Conservation (phyloP, 2,888 invertebrate species). For the Ommatoiulus sabulosus region DNA sequence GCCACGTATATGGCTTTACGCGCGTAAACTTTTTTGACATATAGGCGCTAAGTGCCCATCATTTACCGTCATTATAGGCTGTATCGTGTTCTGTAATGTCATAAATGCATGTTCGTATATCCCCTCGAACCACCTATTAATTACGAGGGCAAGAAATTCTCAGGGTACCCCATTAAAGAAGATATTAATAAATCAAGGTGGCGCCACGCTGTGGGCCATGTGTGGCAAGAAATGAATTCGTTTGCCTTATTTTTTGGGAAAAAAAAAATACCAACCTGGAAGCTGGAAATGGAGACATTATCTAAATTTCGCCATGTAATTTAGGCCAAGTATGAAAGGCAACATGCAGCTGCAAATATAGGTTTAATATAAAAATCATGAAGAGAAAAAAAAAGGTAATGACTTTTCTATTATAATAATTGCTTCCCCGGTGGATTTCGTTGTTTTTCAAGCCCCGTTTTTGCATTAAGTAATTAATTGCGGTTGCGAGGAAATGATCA, state of each 20-base stretch:
- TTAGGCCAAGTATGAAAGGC: neutral
- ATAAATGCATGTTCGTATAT: slow-evolving; percentile 35
- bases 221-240: neutral
- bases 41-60: slow-evolving; percentile 31
- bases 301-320: neutral
- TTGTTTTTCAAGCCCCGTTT: neutral
- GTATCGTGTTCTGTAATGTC: neutral
- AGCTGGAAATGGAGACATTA: neutral
- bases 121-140: slow-evolving; percentile 24
- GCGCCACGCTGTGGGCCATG: neutral
- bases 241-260: neutral
- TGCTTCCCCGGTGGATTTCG: slow-evolving; percentile 4
- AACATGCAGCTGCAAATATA: neutral
- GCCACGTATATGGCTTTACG: neutral
- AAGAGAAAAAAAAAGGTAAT: neutral
- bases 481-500: neutral
- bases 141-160: slow-evolving; percentile 44
- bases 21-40: slow-evolving; percentile 8
- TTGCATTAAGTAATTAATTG: slow-evolving; percentile 30
- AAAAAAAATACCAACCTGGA: neutral
- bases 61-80: neutral
- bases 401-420: slow-evolving; percentile 27
- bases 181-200: slow-evolving; percentile 44
- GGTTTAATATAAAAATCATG: neutral
- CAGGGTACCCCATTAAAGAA: slow-evolving; percentile 21